Evolutionary conservation across 2,888 invertebrate genomes (phyloP), one percentile per base, ranked within the genome.

Genomic region (Aphelenchoides bicaudatus): DNA sequence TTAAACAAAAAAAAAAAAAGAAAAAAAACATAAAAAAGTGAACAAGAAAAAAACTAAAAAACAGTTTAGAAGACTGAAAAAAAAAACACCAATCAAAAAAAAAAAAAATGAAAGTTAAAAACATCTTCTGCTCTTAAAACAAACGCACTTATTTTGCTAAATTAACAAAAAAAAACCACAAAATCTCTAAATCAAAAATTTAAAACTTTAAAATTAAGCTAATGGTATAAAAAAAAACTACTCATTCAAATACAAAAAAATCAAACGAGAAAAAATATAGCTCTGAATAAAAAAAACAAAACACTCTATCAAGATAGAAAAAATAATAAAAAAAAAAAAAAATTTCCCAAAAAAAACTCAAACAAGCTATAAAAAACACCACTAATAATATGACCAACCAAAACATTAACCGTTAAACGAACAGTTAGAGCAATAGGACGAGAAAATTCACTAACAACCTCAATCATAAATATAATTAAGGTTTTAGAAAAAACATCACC

Each of bases 1-100:
- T 3, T 16, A 23, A 53, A 54, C 52, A 23, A 21, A 8, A 3
- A 21, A 19, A 60, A 52, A 46, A 47, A 8, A 61, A 4, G 47
- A 51, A 16, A n/a, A 52, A 68, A 67, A 66, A 70, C 66, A 71
- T 65, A 70, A 78, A 65, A 76, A n/a, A n/a, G n/a, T n/a, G n/a
- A n/a, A n/a, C n/a, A n/a, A n/a, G n/a, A n/a, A n/a, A n/a, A 67
- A 67, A 31, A 70, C 68, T 54, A 70, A 62, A 43, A 71, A 63
- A 65, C 65, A 68, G 59, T 68, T 68, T 68, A 68, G 68, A 68
- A 68, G 68, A 68, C 66, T 34, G 10, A 34, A 10, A 34, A 34
- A 10, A 34, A 10, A 10, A 34, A n/a, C 34, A n/a, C n/a, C n/a
- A 62, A 64, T 62, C 66, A 68, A 66, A 65, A 68, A 66, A 65